phyloP scores from a whole-genome alignment of 1,140 invertebrate genomes.

The Euura saliciscinereae region DNA sequence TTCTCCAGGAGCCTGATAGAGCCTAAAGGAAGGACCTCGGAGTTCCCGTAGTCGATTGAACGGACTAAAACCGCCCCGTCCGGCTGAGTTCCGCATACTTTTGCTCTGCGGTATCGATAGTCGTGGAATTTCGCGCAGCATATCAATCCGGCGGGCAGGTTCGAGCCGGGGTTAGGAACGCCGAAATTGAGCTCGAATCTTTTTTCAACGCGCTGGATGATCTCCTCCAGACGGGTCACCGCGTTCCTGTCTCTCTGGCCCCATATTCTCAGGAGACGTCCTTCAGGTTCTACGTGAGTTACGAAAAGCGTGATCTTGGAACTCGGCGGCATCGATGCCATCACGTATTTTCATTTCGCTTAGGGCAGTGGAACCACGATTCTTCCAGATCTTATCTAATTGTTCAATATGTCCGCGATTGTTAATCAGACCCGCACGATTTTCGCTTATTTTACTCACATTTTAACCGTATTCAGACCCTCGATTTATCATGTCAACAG shows the following conservation, averaged over 20 bases:
- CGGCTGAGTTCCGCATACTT: constrained; percentile 55
- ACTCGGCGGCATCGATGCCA: constrained; percentile 26
- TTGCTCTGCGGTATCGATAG: constrained; percentile 67
- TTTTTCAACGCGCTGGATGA: constrained; percentile 54
- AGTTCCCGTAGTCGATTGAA: constrained; percentile 76
- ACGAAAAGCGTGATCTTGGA: constrained; percentile 56
- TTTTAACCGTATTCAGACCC: no score
- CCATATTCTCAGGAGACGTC: constrained; percentile 70
- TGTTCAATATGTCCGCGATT: no score
- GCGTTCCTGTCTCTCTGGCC: constrained; percentile 66
- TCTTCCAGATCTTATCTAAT: no score
- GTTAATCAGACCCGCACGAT: no score
- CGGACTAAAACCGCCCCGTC: constrained; percentile 64
- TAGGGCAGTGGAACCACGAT: no score
- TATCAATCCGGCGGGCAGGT: constrained; percentile 58
- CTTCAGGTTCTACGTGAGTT: constrained; percentile 70
- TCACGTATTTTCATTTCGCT: not conserved
- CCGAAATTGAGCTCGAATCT: constrained; percentile 58
- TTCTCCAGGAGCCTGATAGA: constrained; percentile 64
- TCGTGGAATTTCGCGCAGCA: constrained; percentile 72
- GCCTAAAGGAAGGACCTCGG: constrained; percentile 59
- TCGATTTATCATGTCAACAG: no score
- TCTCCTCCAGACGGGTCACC: constrained; percentile 61
- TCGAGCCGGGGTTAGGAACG: constrained; percentile 41
- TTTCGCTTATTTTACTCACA: no score